phyloP scores from a whole-genome alignment of 2,113 vertebrate genomes.

The Triplophysa tibetana region DNA sequence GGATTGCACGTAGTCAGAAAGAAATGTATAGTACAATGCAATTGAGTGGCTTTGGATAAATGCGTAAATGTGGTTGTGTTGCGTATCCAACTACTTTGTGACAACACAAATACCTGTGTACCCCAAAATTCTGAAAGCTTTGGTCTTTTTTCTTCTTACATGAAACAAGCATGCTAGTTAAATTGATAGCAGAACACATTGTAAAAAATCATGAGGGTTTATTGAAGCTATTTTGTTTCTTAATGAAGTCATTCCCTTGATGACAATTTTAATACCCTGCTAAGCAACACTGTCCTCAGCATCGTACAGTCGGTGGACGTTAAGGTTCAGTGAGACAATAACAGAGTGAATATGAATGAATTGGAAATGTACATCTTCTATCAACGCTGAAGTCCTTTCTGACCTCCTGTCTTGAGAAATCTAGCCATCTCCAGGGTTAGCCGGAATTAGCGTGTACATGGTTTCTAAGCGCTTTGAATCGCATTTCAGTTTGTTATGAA shows the following conservation, averaged over 20 bases:
- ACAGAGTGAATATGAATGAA: background rate
- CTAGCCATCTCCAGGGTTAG: conserved; percentile 15
- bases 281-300: background rate
- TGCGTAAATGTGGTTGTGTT: too few relatives aligned
- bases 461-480: conserved; percentile 23
- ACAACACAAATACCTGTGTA: too few relatives aligned
- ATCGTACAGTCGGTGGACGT: background rate
- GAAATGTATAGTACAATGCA: too few relatives aligned
- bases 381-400: conserved; percentile 18
- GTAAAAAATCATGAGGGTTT: background rate
- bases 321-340: background rate
- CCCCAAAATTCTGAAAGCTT: too few relatives aligned
- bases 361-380: conserved; percentile 2
- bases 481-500: conserved; percentile 17
- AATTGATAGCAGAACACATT: too few relatives aligned
- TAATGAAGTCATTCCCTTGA: background rate
- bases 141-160: too few relatives aligned
- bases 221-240: background rate
- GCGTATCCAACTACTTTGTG: too few relatives aligned
- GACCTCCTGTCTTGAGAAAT: conserved; percentile 40
- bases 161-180: too few relatives aligned
- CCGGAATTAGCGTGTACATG: conserved; percentile 18
- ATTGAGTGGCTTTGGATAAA: too few relatives aligned
- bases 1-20: too few relatives aligned
- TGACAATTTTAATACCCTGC: background rate